These are phyloP conservation scores for Kryptolebias ocellatus DNA, from an alignment of 2,797 vertebrate genomes.

Conservation along the genomic window DNA sequence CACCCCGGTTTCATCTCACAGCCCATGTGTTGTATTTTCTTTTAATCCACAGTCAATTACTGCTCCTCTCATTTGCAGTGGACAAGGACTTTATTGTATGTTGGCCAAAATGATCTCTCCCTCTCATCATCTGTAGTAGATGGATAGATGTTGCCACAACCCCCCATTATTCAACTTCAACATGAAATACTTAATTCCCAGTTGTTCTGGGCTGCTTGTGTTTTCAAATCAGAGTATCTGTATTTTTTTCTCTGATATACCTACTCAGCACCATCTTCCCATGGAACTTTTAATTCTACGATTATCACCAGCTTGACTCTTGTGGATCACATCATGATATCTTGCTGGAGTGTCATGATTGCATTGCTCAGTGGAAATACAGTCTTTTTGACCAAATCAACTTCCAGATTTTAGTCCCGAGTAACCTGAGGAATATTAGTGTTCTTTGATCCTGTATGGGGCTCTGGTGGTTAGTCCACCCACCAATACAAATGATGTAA, in stretches of 20 bases:
- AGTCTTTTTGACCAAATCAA: background rate
- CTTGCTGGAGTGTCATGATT: background rate
- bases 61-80: background rate
- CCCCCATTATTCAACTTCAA: background rate
- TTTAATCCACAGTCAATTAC: conserved; percentile 6
- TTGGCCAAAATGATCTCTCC: background rate
- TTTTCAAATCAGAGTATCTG: background rate
- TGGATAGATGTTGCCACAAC: background rate
- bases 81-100: background rate
- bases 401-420: background rate
- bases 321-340: background rate
- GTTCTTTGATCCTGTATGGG: background rate
- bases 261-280: background rate
- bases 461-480: background rate
- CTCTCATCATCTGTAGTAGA: background rate
- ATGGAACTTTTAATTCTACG: background rate
- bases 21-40: background rate
- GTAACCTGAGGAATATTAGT: background rate
- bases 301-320: background rate
- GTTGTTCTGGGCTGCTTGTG: background rate
- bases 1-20: background rate
- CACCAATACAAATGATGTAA: background rate
- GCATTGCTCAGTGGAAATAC: background rate
- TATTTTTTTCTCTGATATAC: too few species aligned
- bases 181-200: background rate